Percentiles rank a stretch among this genome's conserved stretches.
Evolutionary conservation across 2,888 invertebrate species (phyloP).

Genomic region (Argyresthia albistria): DNA sequence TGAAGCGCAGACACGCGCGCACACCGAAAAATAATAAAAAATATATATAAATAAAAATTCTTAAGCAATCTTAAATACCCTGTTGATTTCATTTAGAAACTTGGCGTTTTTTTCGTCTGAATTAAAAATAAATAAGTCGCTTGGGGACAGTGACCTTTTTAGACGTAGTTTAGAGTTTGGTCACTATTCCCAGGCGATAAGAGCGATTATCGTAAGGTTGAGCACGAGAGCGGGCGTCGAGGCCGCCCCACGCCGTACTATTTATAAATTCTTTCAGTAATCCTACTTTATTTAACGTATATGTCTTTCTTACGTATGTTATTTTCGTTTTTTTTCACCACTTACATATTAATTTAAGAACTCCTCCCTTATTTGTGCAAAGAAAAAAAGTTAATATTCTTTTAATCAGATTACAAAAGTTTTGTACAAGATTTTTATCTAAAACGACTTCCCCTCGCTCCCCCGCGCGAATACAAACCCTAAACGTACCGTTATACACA

Average conservation of each 20-base stretch:
- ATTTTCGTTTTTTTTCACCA: constrained; percentile 44
- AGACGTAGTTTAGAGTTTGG: neutral
- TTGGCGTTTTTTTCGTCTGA: constrained; percentile 1
- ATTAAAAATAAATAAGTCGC: constrained; percentile 5
- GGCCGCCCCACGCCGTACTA: constrained; percentile 17
- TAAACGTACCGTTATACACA: too few species aligned
- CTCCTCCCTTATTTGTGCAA: constrained; percentile 49
- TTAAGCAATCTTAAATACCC: constrained; percentile 72
- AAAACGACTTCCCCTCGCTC: constrained; percentile 9
- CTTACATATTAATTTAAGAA: constrained; percentile 37
- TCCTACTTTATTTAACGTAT: constrained; percentile 63
- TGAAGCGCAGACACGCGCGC: constrained; percentile 26
- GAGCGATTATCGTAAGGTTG: neutral
- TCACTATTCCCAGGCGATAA: neutral
- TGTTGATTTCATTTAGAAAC: constrained; percentile 62
- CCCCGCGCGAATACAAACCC: neutral
- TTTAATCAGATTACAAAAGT: constrained; percentile 32
- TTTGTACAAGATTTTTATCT: constrained; percentile 45
- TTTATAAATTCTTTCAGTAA: constrained; percentile 64
- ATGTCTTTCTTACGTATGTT: constrained; percentile 73
- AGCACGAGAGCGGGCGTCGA: constrained; percentile 12
- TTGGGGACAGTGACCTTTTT: neutral
- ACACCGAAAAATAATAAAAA: constrained; percentile 50
- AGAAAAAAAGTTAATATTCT: constrained; percentile 25
- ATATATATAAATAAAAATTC: constrained; percentile 67